phyloP scores from a whole-genome alignment of 2,888 invertebrate genomes.

The Diogma glabrata region DNA sequence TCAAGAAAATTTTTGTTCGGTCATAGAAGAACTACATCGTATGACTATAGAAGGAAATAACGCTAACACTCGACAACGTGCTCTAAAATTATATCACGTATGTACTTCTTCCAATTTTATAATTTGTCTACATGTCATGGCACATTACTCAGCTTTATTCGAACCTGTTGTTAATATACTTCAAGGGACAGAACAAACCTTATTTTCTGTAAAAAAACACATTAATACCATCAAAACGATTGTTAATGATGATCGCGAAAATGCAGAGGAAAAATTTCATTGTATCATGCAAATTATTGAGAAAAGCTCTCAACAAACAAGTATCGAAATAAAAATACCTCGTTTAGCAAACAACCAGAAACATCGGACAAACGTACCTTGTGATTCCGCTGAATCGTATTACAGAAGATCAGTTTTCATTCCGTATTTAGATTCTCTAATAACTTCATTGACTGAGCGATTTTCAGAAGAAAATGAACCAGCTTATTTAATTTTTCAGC shows the following conservation, averaged over 20 bases:
- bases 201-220: not conserved
- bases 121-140: slow-evolving; percentile 10
- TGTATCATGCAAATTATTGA: not conserved
- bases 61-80: slow-evolving; percentile 5
- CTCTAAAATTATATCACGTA: slow-evolving; percentile 9
- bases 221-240: slow-evolving; percentile 2
- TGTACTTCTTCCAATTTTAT: slow-evolving; percentile 5
- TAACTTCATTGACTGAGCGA: too few relatives aligned
- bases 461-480: too few relatives aligned
- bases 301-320: not conserved
- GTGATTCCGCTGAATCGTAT: slow-evolving; percentile 6
- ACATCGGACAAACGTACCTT: not conserved
- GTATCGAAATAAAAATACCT: not conserved
- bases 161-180: slow-evolving; percentile 13
- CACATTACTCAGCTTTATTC: slow-evolving; percentile 11
- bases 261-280: not conserved
- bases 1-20: slow-evolving; percentile 5
- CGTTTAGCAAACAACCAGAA: not conserved
- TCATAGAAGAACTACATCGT: slow-evolving; percentile 8
- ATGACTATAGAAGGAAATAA: slow-evolving; percentile 10
- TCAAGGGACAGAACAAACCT: not conserved
- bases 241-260: slow-evolving; percentile 5
- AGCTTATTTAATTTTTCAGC: too few relatives aligned
- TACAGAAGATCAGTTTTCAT: slow-evolving; percentile 7
- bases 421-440: slow-evolving; percentile 3